These are phyloP conservation scores for Anastrepha ludens DNA, from an alignment of 1,140 invertebrate species.

Conservation along the genomic window DNA sequence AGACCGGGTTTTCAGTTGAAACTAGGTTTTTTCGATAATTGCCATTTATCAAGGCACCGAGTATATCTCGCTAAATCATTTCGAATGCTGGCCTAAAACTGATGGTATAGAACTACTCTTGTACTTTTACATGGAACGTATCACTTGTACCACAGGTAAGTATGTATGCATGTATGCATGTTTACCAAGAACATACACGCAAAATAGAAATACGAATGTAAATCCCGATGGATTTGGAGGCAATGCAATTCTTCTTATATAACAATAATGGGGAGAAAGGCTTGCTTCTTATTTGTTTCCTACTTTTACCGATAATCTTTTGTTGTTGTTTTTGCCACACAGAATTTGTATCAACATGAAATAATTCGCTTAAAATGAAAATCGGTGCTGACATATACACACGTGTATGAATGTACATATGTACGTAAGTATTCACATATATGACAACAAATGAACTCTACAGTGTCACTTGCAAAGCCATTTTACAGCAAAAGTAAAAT, in stretches of 20 bases:
- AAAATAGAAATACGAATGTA: neutral
- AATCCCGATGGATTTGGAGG: neutral
- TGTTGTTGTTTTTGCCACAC: neutral
- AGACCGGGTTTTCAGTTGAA: no score
- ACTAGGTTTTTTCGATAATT: no score
- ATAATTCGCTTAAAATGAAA: slow-evolving; percentile 29
- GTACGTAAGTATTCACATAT: neutral
- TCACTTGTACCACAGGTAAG: no score
- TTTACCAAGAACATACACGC: no score
- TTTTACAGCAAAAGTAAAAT: neutral
- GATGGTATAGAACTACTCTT: no score
- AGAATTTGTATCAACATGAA: slow-evolving; percentile 16
- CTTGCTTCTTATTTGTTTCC: neutral
- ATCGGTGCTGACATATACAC: neutral
- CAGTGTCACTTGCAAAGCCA: neutral
- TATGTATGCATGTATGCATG: no score
- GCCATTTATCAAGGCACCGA: no score
- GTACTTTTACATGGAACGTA: no score
- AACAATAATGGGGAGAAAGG: neutral
- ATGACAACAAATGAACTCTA: neutral
- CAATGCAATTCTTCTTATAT: neutral
- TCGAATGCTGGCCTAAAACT: no score
- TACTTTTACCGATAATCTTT: neutral
- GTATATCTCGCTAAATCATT: no score
- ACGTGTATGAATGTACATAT: neutral